Percentiles rank a stretch among this genome's conserved stretches.
Evolutionary conservation across 2,113 vertebrate genomes (phyloP).

Genomic region (Dissostichus mawsoni): DNA sequence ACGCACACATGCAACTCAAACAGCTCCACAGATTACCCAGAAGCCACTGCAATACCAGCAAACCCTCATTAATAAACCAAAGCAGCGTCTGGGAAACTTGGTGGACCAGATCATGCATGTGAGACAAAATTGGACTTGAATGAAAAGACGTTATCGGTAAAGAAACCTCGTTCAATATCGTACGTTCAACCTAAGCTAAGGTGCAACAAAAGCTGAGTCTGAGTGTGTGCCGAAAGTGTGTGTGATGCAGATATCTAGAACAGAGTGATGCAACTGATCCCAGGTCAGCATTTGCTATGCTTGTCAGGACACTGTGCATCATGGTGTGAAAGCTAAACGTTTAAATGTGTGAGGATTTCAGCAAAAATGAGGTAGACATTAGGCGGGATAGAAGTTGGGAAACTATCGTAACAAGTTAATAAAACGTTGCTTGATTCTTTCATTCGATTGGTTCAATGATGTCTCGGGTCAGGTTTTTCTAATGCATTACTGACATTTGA

Average conservation of each 20-base stretch:
- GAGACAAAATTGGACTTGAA: not conserved
- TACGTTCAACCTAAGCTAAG: too few species aligned
- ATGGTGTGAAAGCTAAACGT: not conserved
- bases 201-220: too few species aligned
- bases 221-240: not conserved
- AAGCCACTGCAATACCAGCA: not conserved
- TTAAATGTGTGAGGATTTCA: not conserved
- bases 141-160: not conserved
- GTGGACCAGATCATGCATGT: too few species aligned
- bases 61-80: not conserved
- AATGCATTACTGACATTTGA: not conserved
- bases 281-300: not conserved
- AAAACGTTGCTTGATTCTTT: too few species aligned
- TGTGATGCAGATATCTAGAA: not conserved
- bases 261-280: not conserved
- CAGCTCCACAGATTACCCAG: conserved; percentile 12
- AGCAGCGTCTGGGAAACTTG: not conserved
- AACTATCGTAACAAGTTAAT: too few species aligned
- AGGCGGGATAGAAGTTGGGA: too few species aligned
- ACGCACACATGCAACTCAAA: not conserved
- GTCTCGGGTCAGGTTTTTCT: not conserved
- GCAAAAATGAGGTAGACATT: not conserved
- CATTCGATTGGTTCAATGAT: too few species aligned
- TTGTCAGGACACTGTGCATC: not conserved
- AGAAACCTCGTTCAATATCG: too few species aligned